These are phyloP conservation scores for Rotaria socialis DNA, from an alignment of 2,888 invertebrate species.

Conservation along the genomic window DNA sequence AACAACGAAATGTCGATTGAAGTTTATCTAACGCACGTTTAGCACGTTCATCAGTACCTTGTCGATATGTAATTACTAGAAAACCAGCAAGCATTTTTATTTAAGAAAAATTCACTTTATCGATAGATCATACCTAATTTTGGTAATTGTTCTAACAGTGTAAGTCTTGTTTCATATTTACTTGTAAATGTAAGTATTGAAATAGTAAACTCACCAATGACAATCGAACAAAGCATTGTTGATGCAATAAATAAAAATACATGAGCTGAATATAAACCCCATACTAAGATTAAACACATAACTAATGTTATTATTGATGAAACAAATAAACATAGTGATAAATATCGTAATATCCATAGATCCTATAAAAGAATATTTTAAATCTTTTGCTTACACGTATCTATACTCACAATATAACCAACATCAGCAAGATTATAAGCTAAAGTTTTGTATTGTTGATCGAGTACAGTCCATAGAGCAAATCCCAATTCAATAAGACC, in stretches of 20 bases:
- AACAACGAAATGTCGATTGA: background rate
- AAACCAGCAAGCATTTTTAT: too few relatives aligned
- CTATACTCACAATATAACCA: background rate
- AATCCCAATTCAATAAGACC: slow-evolving; percentile 4
- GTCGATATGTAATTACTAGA: slow-evolving; percentile 9
- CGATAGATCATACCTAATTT: background rate
- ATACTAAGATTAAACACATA: slow-evolving; percentile 21
- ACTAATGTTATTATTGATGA: slow-evolving; percentile 1
- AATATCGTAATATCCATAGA: slow-evolving; percentile 30
- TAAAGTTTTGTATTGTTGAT: background rate
- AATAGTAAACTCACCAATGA: background rate
- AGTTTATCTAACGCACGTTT: slow-evolving; percentile 10
- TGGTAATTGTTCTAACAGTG: slow-evolving; percentile 10
- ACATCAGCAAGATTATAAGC: slow-evolving; percentile 12
- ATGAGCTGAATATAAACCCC: slow-evolving; percentile 23
- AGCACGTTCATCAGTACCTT: slow-evolving; percentile 31
- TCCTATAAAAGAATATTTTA: background rate
- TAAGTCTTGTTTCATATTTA: slow-evolving; percentile 5
- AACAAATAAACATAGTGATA: slow-evolving; percentile 27
- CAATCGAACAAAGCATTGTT: background rate
- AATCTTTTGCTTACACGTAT: background rate
- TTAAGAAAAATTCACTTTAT: background rate
- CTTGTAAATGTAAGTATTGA: background rate
- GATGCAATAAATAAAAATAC: slow-evolving; percentile 37
- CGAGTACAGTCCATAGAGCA: background rate